Base-by-base conservation (phyloP, 2,113 vertebrate genomes). In the Alces alces region DNA sequence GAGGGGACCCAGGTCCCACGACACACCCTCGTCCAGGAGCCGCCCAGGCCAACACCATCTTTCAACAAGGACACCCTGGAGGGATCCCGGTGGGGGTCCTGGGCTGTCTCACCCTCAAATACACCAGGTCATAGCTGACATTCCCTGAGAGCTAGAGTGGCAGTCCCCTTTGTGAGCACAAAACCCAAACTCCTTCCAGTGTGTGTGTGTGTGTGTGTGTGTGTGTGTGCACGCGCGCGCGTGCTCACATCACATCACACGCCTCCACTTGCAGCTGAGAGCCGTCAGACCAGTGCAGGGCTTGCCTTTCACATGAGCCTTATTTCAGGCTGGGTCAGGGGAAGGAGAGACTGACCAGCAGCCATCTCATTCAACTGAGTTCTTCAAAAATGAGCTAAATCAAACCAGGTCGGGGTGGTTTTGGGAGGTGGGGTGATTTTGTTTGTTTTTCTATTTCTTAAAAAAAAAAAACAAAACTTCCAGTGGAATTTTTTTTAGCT, bases 201-300 rank as follows among this genome's bases (percentile, higher is more conserved):
- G 5, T 23, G 33, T 7, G 21, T 28, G 30, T 28, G n/a, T 5
- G 12, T 76, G 54, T 50, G 47, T 27, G 47, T 39, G 70, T 1
- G 28, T 47, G 3, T 1, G 15, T 19, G 19, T 6, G 1, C 14
- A 2, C 1, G 1, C 4, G n/a, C 1, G 3, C 2, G 5, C 2
- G 0, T 13, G 4, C 64, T 17, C 58, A 9, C 45, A 39, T 47
- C 43, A 17, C 5, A 2, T 9, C 50, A 82, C 50, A 14, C 27
- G 1, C 39, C 14, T 17, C 45, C 45, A 0, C 54, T 2, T 16
- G 50, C 61, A 15, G 47, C 84, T 1, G 7, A 78, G 84, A 55
- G 50, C 79, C 1, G 1, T 13, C 17, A 0, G 12, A 1, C 25
- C 11, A 1, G 57, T 1, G 23, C 39, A 39, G 45, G n/a, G 30